Base-by-base conservation (phyloP, 2,888 invertebrate species). In the Pilophorus perplexus region DNA sequence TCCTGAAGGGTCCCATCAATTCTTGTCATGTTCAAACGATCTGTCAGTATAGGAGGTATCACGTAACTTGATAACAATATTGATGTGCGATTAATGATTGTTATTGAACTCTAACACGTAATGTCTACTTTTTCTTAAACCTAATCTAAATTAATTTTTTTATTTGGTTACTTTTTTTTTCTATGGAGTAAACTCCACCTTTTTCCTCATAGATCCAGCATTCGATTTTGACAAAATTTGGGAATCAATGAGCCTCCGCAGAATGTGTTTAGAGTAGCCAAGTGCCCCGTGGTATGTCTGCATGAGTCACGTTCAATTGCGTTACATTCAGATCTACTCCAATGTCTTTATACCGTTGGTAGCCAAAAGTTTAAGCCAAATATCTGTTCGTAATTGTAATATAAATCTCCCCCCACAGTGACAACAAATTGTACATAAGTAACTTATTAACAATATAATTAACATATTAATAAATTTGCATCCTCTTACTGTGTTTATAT, bases 141-240 rank as follows among this genome's bases (percentile, higher is more conserved):
- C 66, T 67, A 67, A 68, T 68, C 64, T 48, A 71, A 69, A 68
- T 59, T 72, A 74, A 72, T 76, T 75, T 75, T 74, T 48, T 48
- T 40, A 42, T 16, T 40, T 55, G 40, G 22, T 40, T 33, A 42
- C 20, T 20, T 55, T 65, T 23, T 3, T 55, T 60, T 65, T 64
- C 48, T 33, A 59, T 75, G 78, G 78, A 79, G 79, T 79, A 78
- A 79, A 80, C 79, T 79, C 79, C 79, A 79, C 80, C 79, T 78
- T 77, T 71, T 69, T 67, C n/a, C 67, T 66, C 60, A 46, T 62
- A 62, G 66, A 67, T 67, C 66, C 67, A 70, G 70, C 70, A 22
- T 70, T 62, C 48, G 28, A 46, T 48, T 66, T 60, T 59, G 48
- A 67, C 16, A 50, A 60, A 60, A 60, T 60, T 59, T 60, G 55